Conservation (phyloP, 2,888 invertebrate species). For the Morpho helenor region DNA sequence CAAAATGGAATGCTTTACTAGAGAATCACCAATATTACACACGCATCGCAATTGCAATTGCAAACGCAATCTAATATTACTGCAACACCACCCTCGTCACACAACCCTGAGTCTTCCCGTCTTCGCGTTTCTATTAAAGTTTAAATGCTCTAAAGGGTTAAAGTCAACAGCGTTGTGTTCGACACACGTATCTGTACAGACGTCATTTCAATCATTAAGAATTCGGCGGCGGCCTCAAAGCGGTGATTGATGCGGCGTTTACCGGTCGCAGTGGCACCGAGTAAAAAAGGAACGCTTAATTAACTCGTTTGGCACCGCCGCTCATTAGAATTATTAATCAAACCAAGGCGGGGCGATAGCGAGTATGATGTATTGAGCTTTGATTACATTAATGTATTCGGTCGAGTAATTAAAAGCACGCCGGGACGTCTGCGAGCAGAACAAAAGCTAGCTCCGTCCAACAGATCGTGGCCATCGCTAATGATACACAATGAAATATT, state of each 20-base stretch:
- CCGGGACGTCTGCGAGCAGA: constrained; percentile 53
- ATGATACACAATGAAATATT: constrained; percentile 50
- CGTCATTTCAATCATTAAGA: constrained; percentile 74
- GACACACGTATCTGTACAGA: constrained; percentile 23
- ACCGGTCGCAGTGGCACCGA: constrained; percentile 69
- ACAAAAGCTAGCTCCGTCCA: constrained; percentile 39
- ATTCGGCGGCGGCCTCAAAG: constrained; percentile 72
- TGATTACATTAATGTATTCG: constrained; percentile 76
- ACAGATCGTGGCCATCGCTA: constrained; percentile 35
- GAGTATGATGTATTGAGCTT: constrained; percentile 76
- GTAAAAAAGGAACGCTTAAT: constrained; percentile 75
- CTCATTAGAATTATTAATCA: constrained; percentile 79
- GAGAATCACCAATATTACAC: too few relatives aligned
- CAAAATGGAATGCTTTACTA: too few relatives aligned
- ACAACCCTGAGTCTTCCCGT: too few relatives aligned
- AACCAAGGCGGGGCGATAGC: constrained; percentile 73
- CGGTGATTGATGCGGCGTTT: constrained; percentile 77
- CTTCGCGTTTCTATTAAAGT: not conserved
- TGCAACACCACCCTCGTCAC: too few relatives aligned
- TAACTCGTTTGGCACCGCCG: constrained; percentile 79
- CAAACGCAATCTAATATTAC: too few relatives aligned
- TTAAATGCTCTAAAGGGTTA: constrained; percentile 7
- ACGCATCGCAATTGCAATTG: too few relatives aligned
- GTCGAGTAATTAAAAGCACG: constrained; percentile 70
- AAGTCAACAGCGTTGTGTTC: constrained; percentile 7